Base-by-base conservation (phyloP, 2,113 vertebrate genomes). In the Menidia beryllina region DNA sequence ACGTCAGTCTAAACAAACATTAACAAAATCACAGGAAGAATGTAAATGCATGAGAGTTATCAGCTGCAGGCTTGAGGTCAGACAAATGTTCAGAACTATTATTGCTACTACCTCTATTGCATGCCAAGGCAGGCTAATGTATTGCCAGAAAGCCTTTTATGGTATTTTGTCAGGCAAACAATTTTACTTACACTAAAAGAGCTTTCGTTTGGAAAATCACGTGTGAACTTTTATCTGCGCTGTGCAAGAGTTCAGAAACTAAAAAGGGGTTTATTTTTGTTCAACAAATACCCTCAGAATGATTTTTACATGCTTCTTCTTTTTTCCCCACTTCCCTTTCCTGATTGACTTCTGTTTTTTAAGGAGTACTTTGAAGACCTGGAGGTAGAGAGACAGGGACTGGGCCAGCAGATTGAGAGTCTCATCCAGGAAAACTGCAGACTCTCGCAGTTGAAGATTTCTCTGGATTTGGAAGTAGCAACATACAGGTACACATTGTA, bases 401-500 rank as follows among this genome's bases (percentile, higher is more conserved):
- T 94, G 51, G 71, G 73, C 26, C 65, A 77, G 25, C 87, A 92
- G 74, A 90, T 92, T 0, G 59, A 90, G 2, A 61, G 25, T 0
- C 41, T 93, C 5, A 21, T 90, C 21, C 71, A 55, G 53, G 89
- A 94, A 74, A 93, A 88, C 58, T 76, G 47, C 27, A 70, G 69
- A 59, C 83, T 94, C 51, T 45, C 73, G 68, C 85, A 94, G 83
- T 19, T 83, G 58, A 93, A 94, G 87, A 86, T 79, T 88, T 91
- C 91, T 41, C 87, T 93, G 78, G 82, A 87, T 6, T 75, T 93
- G 21, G 93, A 94, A 77, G 93, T 94, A 7, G 76, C 87, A 21
- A 88, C 91, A 1, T 94, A 94, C 93, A 93, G 93, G 94, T 94
- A 84, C 19, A 9, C 12, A n/a, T n/a, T n/a, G n/a, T n/a, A n/a